Conservation (phyloP, 64 coral and sea anemone species). For the Porites lutea region DNA sequence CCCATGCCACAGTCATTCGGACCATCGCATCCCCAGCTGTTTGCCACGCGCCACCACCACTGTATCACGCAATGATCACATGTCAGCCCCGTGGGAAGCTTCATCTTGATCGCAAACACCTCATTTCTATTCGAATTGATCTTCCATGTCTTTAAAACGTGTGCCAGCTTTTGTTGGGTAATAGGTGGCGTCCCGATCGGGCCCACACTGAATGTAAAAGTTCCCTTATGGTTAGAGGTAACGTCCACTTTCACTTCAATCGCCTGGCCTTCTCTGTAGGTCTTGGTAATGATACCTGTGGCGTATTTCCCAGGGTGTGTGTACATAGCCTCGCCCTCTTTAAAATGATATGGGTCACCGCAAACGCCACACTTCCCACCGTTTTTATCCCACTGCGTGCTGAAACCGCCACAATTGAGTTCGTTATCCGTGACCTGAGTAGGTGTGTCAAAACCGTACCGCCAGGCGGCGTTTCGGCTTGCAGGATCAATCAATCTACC, state of each 20-base stretch:
- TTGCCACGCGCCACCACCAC: conserved; percentile 84
- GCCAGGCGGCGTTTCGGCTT: conserved; percentile 67
- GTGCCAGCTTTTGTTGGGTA: conserved; percentile 56
- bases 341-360: conserved; percentile 63
- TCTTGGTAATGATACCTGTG: conserved; percentile 56
- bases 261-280: conserved; percentile 48
- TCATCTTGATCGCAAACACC: conserved; percentile 17
- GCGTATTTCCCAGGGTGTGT: conserved; percentile 67
- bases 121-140: neutral
- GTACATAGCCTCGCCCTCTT: neutral
- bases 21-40: conserved; percentile 84
- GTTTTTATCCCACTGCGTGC: conserved; percentile 53
- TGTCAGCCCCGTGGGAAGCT: conserved; percentile 55
- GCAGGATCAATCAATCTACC: conserved; percentile 60
- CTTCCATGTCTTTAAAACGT: conserved; percentile 42
- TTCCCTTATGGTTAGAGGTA: conserved; percentile 71
- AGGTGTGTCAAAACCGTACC: conserved; percentile 59
- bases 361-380: conserved; percentile 76
- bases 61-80: conserved; percentile 89
- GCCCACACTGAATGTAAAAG: conserved; percentile 70
- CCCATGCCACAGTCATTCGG: conserved; percentile 63
- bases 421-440: conserved; percentile 50
- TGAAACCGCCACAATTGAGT: conserved; percentile 71
- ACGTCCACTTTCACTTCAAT: conserved; percentile 53
- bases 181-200: conserved; percentile 16